Percentiles rank a stretch among this genome's conserved stretches.
phyloP scores from a whole-genome alignment of 2,888 invertebrate genomes.

The Tryphoninae sp. region DNA sequence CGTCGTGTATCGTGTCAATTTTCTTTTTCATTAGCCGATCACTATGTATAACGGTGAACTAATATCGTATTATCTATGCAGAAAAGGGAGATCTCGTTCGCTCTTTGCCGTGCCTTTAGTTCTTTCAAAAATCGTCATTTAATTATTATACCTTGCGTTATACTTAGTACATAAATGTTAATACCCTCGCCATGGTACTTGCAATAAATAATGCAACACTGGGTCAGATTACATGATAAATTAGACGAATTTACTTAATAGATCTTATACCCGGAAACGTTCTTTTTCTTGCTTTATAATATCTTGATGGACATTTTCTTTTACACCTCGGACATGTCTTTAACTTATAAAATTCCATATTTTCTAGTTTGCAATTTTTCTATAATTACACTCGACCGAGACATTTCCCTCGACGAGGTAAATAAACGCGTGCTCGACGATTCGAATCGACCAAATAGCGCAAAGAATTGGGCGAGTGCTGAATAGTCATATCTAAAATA shows the following conservation, averaged over 20 bases:
- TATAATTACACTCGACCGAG: conserved; percentile 35
- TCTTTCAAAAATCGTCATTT: conserved; percentile 39
- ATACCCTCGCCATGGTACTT: conserved; percentile 42
- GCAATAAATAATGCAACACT: conserved; percentile 49
- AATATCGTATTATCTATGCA: conserved; percentile 45
- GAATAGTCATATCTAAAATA: conserved; percentile 33
- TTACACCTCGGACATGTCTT: background rate
- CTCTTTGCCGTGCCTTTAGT: conserved; percentile 41
- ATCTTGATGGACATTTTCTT: conserved; percentile 12
- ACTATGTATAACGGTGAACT: conserved; percentile 37
- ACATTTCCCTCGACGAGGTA: background rate
- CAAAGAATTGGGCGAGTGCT: conserved; percentile 31
- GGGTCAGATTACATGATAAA: conserved; percentile 45
- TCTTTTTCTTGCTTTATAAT: conserved; percentile 15
- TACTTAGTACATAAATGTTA: conserved; percentile 45
- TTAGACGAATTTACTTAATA: conserved; percentile 40
- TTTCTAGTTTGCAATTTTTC: conserved; percentile 36
- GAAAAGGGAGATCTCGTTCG: conserved; percentile 51
- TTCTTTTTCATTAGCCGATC: conserved; percentile 28
- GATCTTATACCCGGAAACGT: conserved; percentile 15
- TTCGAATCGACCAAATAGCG: conserved; percentile 37
- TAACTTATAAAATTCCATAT: conserved; percentile 43
- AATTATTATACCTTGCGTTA: conserved; percentile 43
- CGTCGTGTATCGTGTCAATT: conserved; percentile 34
- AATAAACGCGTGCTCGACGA: background rate